Percentiles rank a stretch among this genome's conserved stretches.
Evolutionary conservation across 2,797 vertebrate species (phyloP).

Genomic region (Brachyrhaphis roseni): DNA sequence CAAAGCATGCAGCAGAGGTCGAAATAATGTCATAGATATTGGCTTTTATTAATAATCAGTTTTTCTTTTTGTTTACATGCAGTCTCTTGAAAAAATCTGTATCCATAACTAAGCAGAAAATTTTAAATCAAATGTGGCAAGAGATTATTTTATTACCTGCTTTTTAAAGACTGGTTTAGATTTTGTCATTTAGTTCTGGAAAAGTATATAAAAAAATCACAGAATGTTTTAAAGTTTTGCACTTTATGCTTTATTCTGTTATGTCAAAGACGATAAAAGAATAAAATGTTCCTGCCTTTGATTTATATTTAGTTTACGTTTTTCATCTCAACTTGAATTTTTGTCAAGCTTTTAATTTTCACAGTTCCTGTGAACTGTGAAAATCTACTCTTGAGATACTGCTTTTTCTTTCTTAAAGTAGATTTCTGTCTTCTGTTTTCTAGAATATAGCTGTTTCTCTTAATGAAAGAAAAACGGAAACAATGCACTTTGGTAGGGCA

Average conservation of each 20-base stretch:
- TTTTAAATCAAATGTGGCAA: neutral
- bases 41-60: neutral
- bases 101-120: neutral
- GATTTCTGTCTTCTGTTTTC: neutral
- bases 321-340: neutral
- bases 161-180: neutral
- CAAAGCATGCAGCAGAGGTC: neutral
- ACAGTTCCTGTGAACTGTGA: neutral
- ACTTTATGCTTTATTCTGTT: neutral
- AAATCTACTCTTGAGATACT: neutral
- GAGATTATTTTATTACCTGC: neutral
- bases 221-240: neutral
- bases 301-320: neutral
- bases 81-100: neutral
- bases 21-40: neutral
- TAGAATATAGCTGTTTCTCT: neutral
- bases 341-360: neutral
- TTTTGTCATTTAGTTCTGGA: neutral
- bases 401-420: neutral
- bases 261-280: neutral
- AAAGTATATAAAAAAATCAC: neutral
- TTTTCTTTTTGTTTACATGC: neutral
- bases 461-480: neutral
- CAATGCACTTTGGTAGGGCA: neutral
- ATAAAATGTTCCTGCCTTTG: neutral